Evolutionary conservation across 2,888 invertebrate genomes (phyloP).

Genomic region (Andrena fulva): DNA sequence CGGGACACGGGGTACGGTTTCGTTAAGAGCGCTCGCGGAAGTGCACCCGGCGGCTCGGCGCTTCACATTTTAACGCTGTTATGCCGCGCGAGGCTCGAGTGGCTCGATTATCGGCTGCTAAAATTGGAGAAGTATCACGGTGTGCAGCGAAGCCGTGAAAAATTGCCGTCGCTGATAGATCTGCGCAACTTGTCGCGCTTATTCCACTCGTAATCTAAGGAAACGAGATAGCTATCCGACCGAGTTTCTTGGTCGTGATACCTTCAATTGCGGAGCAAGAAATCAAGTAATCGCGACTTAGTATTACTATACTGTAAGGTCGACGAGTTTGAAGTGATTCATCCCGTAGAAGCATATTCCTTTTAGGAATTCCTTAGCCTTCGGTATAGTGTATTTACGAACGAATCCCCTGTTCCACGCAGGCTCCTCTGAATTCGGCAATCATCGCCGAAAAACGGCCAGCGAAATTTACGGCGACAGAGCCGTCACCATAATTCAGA

Average conservation of each 20-base stretch:
- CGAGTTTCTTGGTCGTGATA: too few species aligned
- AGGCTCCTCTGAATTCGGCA: too few species aligned
- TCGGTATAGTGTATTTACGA: too few species aligned
- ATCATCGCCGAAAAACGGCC: neutral
- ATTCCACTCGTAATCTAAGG: neutral
- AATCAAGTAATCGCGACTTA: too few species aligned
- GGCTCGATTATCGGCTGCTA: constrained; percentile 4
- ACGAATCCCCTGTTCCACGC: too few species aligned
- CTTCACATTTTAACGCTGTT: neutral
- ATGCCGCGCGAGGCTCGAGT: neutral
- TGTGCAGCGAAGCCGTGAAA: neutral
- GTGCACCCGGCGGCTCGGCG: neutral
- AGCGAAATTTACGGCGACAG: constrained; percentile 35
- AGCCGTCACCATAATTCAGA: constrained; percentile 51
- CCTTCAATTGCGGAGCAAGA: too few species aligned
- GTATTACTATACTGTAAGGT: too few species aligned
- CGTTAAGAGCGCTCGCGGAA: neutral
- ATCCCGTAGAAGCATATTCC: too few species aligned
- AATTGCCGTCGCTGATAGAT: constrained; percentile 13
- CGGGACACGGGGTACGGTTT: neutral
- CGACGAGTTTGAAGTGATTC: too few species aligned
- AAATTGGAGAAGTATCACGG: constrained; percentile 7
- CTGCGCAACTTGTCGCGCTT: neutral
- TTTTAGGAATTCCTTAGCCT: too few species aligned
- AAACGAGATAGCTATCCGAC: too few species aligned